Evolutionary conservation across 2,888 invertebrate species (phyloP).

Genomic region (Rotaria magnacalcarata): DNA sequence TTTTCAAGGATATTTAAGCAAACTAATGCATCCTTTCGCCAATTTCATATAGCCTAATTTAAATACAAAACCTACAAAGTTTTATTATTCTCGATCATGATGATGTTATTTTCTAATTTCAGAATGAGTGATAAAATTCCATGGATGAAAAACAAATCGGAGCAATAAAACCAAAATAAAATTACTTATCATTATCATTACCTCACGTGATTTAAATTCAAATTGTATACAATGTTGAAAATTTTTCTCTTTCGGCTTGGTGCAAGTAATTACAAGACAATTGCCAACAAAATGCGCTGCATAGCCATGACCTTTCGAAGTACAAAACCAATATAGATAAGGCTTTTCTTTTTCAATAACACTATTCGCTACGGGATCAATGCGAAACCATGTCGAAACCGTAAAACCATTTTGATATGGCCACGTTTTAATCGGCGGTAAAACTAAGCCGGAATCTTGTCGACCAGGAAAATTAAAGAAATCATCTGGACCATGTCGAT

Average conservation of each 20-base stretch:
- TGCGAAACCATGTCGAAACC: slow-evolving; percentile 96
- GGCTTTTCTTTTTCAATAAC: slow-evolving; percentile 98
- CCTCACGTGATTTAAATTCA: slow-evolving; percentile 90
- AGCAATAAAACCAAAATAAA: background rate
- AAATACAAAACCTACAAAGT: too few relatives aligned
- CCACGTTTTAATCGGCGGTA: slow-evolving; percentile 95
- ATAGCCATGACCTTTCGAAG: slow-evolving; percentile 96
- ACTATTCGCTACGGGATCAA: slow-evolving; percentile 71
- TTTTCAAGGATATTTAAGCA: too few relatives aligned
- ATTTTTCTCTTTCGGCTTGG: slow-evolving; percentile 97
- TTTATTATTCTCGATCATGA: too few relatives aligned
- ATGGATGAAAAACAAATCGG: too few relatives aligned
- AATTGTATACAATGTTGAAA: slow-evolving; percentile 99
- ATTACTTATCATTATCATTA: background rate
- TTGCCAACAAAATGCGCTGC: slow-evolving; percentile 98
- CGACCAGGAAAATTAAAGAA: slow-evolving; percentile 99
- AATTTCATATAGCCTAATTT: too few relatives aligned
- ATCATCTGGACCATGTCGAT: slow-evolving; percentile 93
- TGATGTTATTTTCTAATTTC: too few relatives aligned
- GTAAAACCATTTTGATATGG: slow-evolving; percentile 99
- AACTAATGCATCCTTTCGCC: too few relatives aligned
- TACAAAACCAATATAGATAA: slow-evolving; percentile 97
- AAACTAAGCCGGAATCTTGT: slow-evolving; percentile 90
- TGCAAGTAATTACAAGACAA: slow-evolving; percentile 92
- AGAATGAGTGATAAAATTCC: too few relatives aligned